Conservation (phyloP, 2,888 invertebrate species). For the Muscina levida region DNA sequence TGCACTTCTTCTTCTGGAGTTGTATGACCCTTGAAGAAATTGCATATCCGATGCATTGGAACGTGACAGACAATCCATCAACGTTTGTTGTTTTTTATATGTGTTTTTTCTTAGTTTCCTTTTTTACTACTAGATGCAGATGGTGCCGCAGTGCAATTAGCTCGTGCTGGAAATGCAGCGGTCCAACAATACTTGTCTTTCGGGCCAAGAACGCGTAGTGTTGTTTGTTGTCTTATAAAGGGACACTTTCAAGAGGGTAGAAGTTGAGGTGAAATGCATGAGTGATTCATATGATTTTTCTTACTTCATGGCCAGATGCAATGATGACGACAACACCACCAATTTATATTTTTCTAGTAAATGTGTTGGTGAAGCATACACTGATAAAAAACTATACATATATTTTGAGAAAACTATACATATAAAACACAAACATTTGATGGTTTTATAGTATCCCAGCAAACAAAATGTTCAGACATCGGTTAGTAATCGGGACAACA, state of each 20-base stretch:
- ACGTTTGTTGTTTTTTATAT: slow-evolving; percentile 54
- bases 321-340: slow-evolving; percentile 49
- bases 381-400: neutral
- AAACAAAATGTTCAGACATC: no score
- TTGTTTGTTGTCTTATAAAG: slow-evolving; percentile 32
- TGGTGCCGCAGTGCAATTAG: slow-evolving; percentile 65
- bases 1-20: no score
- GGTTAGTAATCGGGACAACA: no score
- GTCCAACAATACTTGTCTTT: slow-evolving; percentile 17
- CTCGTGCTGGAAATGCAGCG: slow-evolving; percentile 52
- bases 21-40: slow-evolving; percentile 31
- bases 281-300: slow-evolving; percentile 61
- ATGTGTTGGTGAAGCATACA: slow-evolving; percentile 38
- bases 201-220: neutral
- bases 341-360: no score
- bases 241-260: slow-evolving; percentile 36
- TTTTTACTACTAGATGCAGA: slow-evolving; percentile 60
- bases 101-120: no score
- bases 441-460: no score
- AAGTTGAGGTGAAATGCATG: slow-evolving; percentile 59
- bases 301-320: slow-evolving; percentile 49
- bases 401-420: no score
- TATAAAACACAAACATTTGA: no score
- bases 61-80: slow-evolving; percentile 43
- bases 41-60: neutral